These are phyloP conservation scores for Microcebus ravelobensis DNA, from an alignment of 2,113 vertebrate genomes.

Conservation along the genomic window DNA sequence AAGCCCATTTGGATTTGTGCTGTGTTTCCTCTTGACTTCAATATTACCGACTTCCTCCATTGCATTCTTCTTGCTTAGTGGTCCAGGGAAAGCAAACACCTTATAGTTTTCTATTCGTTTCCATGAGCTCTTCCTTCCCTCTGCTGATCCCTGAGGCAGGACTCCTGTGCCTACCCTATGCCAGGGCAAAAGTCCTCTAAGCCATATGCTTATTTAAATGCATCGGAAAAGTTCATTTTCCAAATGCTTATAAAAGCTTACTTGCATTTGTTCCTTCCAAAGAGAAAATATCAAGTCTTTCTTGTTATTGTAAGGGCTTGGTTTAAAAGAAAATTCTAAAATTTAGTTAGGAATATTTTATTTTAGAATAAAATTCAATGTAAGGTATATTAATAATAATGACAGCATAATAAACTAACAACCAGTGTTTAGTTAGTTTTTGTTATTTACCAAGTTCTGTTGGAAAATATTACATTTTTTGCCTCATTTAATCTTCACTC, in stretches of 20 bases:
- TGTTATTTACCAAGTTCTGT: background rate
- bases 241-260: background rate
- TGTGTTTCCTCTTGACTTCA: background rate
- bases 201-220: background rate
- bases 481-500: background rate
- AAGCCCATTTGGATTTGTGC: background rate
- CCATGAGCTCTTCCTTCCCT: background rate
- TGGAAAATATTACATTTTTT: background rate
- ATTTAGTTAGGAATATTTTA: background rate
- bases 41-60: background rate
- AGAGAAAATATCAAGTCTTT: background rate
- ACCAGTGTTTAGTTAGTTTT: background rate
- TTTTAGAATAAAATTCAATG: background rate
- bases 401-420: background rate
- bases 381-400: background rate
- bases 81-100: background rate
- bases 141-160: fast-evolving
- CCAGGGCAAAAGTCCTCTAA: background rate
- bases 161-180: background rate
- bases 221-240: background rate
- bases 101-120: background rate
- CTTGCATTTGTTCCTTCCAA: background rate
- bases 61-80: background rate
- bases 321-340: background rate
- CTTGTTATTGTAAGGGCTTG: background rate